Evolutionary conservation across 2,797 vertebrate genomes (phyloP).

Genomic region (Eidolon dupreanum): DNA sequence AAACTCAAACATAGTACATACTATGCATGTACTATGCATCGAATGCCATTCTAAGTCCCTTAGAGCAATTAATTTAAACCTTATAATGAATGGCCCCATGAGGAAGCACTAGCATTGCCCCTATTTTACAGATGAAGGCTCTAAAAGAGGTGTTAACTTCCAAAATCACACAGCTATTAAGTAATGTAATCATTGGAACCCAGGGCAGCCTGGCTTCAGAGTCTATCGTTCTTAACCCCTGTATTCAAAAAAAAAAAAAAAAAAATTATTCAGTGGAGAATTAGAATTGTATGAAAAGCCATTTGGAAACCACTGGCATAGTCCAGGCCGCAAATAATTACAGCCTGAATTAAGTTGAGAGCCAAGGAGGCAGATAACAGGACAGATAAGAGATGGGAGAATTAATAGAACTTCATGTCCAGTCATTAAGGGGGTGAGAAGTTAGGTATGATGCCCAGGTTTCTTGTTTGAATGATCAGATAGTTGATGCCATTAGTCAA

Average conservation of each 20-base stretch:
- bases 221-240: background rate
- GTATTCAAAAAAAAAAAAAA: background rate
- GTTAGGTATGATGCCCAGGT: background rate
- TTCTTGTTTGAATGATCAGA: background rate
- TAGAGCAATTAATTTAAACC: background rate
- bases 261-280: background rate
- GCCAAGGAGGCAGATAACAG: background rate
- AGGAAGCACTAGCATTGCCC: background rate
- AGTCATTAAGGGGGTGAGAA: background rate
- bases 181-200: background rate
- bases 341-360: background rate
- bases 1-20: background rate
- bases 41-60: background rate
- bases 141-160: background rate
- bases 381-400: background rate
- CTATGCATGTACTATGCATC: background rate
- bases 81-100: background rate
- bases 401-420: background rate
- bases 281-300: background rate
- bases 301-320: background rate
- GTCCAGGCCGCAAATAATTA: background rate
- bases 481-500: background rate
- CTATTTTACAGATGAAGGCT: background rate
- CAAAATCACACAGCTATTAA: background rate
- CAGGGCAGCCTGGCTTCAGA: background rate